These are phyloP conservation scores for Cyanoramphus novaezelandiae DNA, from an alignment of 2,113 vertebrate species.

Conservation along the genomic window DNA sequence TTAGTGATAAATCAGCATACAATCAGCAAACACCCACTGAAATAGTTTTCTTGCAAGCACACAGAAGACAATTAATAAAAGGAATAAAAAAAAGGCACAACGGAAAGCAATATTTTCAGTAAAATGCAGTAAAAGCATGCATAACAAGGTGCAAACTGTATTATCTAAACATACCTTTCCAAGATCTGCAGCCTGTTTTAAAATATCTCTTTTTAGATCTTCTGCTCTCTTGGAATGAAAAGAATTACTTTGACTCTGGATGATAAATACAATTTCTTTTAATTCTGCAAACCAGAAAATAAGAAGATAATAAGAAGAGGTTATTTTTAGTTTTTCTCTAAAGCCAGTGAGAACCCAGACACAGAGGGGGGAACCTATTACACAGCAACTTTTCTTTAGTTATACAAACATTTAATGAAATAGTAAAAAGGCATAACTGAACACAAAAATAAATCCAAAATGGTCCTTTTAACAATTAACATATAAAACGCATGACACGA, in stretches of 20 bases:
- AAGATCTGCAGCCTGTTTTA: slow-evolving; percentile 79
- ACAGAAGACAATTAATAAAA: neutral
- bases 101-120: neutral
- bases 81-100: neutral
- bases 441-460: neutral
- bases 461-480: neutral
- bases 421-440: neutral
- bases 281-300: slow-evolving; percentile 81
- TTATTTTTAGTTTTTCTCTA: neutral
- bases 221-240: slow-evolving; percentile 89
- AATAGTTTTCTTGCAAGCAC: neutral
- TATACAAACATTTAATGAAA: neutral
- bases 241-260: slow-evolving; percentile 94
- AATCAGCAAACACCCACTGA: neutral
- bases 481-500: neutral
- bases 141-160: neutral
- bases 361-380: neutral
- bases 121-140: neutral
- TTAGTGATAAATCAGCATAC: neutral
- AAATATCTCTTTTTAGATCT: slow-evolving; percentile 79
- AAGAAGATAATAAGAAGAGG: neutral
- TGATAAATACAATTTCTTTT: slow-evolving; percentile 89
- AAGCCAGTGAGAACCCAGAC: neutral
- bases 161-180: slow-evolving; percentile 79
- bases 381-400: neutral